Evolutionary conservation across 1,140 invertebrate species (phyloP).

Genomic region (Cryptotermes secundus): DNA sequence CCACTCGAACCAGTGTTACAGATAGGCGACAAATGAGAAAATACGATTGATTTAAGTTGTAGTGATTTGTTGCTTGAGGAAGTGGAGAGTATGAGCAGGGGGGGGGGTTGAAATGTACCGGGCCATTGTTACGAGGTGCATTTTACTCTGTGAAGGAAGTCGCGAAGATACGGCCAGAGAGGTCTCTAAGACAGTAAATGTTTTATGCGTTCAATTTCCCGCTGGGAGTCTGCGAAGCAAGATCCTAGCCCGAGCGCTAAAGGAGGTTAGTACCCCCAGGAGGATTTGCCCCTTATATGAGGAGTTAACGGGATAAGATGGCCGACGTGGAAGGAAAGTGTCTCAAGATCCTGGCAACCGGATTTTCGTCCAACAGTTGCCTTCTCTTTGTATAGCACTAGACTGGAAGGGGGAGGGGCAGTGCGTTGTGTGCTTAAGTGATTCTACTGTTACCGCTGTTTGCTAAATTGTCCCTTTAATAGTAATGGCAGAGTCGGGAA

Average conservation of each 20-base stretch:
- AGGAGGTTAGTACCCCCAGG: background rate
- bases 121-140: too few species aligned
- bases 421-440: background rate
- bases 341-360: background rate
- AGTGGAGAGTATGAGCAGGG: too few species aligned
- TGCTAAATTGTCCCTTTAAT: background rate
- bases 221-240: constrained; percentile 8
- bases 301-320: constrained; percentile 10
- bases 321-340: background rate
- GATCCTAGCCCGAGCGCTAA: constrained; percentile 1
- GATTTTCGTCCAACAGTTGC: background rate
- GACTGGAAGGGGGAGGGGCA: background rate
- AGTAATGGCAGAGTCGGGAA: background rate
- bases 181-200: background rate
- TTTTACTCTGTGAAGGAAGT: background rate
- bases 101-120: too few species aligned
- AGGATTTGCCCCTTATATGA: constrained; percentile 7
- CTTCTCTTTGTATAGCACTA: too few species aligned
- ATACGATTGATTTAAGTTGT: too few species aligned
- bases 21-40: too few species aligned
- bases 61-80: too few species aligned
- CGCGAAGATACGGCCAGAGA: background rate
- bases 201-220: constrained; percentile 11
- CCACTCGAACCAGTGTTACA: too few species aligned
- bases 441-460: background rate